Base-by-base conservation (phyloP, 2,797 vertebrate species). In the Thalassophryne amazonica region DNA sequence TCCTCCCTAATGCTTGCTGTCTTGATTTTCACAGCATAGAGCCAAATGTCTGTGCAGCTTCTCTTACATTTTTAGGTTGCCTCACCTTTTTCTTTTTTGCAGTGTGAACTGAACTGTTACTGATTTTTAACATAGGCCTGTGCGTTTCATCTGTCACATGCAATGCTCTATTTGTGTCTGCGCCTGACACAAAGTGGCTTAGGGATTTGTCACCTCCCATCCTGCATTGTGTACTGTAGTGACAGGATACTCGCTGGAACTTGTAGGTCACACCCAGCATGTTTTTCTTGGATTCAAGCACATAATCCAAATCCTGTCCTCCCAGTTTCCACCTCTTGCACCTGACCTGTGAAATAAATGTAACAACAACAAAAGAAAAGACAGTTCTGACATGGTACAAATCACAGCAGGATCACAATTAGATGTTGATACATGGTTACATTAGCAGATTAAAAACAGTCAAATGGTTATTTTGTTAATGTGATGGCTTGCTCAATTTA, bases 401-500 rank as follows among this genome's bases (percentile, higher is more conserved):
- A 59, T 64, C 80, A 58, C 38, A 51, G 45, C 47, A 59, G 50
- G 40, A 62, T 72, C 32, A 53, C 60, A 41, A 35, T 73, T 78
- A 80, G 75, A 77, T 82, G 74, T 71, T 60, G 50, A 82, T 74
- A 66, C 74, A 80, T 30, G 46, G 31, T 88, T 89, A 85, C 84
- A 83, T 88, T 89, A 90, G 77, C 79, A 69, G 64, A 88, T 81
- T 85, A 86, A 81, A 86, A 82, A 58, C 65, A 66, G 71, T n/a
- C 36, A 80, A 79, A 76, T 83, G 53, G 65, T 77, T 72, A 61
- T 85, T 86, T 85, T 76, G 85, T 85, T 84, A 83, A 71, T 59
- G 59, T 78, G 77, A 76, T 69, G 70, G 73, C 78, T n/a, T 82
- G 83, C 81, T 68, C 80, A 65, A 49, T 84, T 85, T 91, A 90